Conservation (phyloP, 2,797 vertebrate species). For the Chrosomus eos region DNA sequence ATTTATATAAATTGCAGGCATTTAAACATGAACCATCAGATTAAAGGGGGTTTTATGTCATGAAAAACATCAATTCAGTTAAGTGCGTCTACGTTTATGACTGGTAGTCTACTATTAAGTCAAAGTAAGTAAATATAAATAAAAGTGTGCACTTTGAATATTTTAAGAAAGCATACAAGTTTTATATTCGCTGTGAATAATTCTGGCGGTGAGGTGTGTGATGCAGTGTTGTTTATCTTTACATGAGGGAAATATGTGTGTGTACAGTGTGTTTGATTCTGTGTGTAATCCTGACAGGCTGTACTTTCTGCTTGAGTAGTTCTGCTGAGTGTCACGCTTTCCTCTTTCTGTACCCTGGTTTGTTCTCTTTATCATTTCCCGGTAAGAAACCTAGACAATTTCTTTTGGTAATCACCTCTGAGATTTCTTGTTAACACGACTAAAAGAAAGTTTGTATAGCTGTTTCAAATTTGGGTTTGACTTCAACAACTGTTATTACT, state of each 20-base stretch:
- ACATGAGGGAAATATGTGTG: not conserved
- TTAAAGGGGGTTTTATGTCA: too few relatives aligned
- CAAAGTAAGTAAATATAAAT: not conserved
- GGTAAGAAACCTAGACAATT: constrained; percentile 23
- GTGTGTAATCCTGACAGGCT: not conserved
- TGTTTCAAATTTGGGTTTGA: constrained; percentile 1
- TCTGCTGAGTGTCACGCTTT: constrained; percentile 34
- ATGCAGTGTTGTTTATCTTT: constrained; percentile 4
- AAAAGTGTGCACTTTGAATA: not conserved
- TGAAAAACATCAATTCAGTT: not conserved
- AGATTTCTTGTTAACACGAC: constrained; percentile 18
- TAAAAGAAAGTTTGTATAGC: not conserved
- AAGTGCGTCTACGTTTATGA: not conserved
- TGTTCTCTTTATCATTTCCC: constrained; percentile 36
- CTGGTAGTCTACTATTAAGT: not conserved
- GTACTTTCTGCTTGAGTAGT: constrained; percentile 8
- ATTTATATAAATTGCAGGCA: too few relatives aligned
- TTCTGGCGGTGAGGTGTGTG: too few relatives aligned
- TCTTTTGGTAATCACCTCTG: constrained; percentile 3
- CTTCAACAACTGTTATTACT: constrained; percentile 17
- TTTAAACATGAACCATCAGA: not conserved
- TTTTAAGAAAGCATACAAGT: not conserved
- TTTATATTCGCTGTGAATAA: not conserved
- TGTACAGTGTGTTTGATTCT: constrained; percentile 4
- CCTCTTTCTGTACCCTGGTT: constrained; percentile 28